Evolutionary conservation across 2,888 invertebrate species (phyloP).

Genomic region (Dugesia japonica): DNA sequence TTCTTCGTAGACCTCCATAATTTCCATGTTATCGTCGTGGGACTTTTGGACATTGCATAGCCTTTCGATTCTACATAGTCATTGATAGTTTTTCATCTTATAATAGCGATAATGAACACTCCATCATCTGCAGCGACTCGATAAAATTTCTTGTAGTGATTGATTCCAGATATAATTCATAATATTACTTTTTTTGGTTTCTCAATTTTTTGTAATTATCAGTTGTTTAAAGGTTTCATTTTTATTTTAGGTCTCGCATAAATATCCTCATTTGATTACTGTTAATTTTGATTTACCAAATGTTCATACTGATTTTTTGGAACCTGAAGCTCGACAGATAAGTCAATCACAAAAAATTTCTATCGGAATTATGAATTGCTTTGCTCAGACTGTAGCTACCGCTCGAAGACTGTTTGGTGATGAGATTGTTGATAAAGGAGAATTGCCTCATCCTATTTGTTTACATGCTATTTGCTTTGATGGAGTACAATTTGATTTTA

Average conservation of each 20-base stretch:
- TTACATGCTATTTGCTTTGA: slow-evolving; percentile 11
- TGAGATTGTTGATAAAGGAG: slow-evolving; percentile 12
- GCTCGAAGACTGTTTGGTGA: neutral
- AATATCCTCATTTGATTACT: slow-evolving; percentile 17
- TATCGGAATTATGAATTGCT: slow-evolving; percentile 20
- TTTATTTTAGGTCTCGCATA: neutral
- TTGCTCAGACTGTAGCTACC: neutral
- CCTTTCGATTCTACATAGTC: no score
- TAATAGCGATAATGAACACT: no score
- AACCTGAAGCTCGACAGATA: slow-evolving; percentile 23
- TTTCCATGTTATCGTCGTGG: no score
- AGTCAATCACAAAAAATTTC: neutral
- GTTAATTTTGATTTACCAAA: slow-evolving; percentile 3
- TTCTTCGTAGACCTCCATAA: no score
- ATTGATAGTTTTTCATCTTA: no score
- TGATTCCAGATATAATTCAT: no score
- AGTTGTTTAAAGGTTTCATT: no score
- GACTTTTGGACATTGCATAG: no score
- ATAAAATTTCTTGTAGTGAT: no score
- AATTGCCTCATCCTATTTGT: neutral
- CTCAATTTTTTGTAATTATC: no score
- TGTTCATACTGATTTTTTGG: slow-evolving; percentile 17
- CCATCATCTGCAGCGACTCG: no score
- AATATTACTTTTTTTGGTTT: no score
- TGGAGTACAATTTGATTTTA: slow-evolving; percentile 25